These are phyloP conservation scores for Aplysina aerophoba DNA, from an alignment of 37 sponge, comb jelly and placozoan species.

Conservation along the genomic window DNA sequence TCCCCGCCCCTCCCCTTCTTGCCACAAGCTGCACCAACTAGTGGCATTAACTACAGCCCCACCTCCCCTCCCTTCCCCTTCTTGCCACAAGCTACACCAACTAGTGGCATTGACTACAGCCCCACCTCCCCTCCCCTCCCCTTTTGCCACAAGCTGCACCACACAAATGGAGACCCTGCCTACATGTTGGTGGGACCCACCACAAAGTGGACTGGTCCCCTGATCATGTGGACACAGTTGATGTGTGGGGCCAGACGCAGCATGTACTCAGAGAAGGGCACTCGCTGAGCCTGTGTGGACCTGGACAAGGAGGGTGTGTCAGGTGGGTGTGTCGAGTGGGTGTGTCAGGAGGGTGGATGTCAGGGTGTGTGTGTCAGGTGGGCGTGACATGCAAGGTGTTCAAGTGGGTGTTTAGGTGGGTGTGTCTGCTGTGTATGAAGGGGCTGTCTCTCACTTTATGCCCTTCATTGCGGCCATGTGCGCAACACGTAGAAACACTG, in stretches of 20 bases:
- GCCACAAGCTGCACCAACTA: no score
- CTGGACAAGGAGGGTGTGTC: slow-evolving; percentile 15
- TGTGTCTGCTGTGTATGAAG: no score
- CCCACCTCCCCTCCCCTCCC: background rate
- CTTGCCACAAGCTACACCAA: no score
- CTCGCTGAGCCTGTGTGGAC: slow-evolving; percentile 55
- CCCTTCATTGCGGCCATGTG: slow-evolving; percentile 72
- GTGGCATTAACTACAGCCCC: no score
- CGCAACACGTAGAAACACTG: slow-evolving; percentile 77
- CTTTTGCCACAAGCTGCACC: background rate
- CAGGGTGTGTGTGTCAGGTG: background rate
- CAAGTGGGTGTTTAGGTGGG: background rate
- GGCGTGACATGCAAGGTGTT: background rate
- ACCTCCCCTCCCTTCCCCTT: no score
- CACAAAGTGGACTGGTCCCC: slow-evolving; percentile 67
- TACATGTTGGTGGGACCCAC: slow-evolving; percentile 31
- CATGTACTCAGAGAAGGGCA: slow-evolving; percentile 60
- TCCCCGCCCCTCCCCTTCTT: no score
- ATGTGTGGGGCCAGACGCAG: slow-evolving; percentile 36
- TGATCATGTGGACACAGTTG: slow-evolving; percentile 70
- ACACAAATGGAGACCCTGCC: background rate
- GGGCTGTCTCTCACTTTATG: slow-evolving; percentile 46
- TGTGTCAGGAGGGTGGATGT: background rate
- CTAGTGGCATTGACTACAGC: no score
- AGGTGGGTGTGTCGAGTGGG: slow-evolving; percentile 2